phyloP scores from a whole-genome alignment of 2,113 vertebrate species.

The Neodon shergylaensis region DNA sequence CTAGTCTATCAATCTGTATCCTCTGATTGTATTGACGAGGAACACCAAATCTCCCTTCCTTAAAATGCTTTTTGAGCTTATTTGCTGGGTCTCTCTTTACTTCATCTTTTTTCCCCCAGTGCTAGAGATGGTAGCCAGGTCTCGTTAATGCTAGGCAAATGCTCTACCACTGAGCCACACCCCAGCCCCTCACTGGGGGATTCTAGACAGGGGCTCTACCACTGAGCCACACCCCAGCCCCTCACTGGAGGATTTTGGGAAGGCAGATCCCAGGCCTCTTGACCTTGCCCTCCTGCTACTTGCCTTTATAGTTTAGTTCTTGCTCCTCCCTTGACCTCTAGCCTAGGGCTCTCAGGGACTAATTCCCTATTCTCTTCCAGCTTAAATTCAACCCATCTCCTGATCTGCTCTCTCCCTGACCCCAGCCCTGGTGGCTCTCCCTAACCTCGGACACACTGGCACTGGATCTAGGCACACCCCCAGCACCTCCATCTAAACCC shows the following conservation, averaged over 20 bases:
- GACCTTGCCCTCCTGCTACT: neutral
- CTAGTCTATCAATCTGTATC: neutral
- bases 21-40: neutral
- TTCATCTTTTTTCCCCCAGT: neutral
- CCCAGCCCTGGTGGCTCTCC: neutral
- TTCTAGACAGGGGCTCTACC: too few species aligned
- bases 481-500: fast-evolving
- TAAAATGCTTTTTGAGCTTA: neutral
- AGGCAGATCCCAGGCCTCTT: neutral
- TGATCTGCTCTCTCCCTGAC: neutral
- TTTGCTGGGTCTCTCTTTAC: neutral
- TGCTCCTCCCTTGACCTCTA: neutral
- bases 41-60: neutral
- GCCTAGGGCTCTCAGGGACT: neutral
- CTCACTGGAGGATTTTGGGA: too few species aligned
- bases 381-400: neutral
- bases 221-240: too few species aligned
- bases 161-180: neutral
- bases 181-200: too few species aligned
- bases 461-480: neutral
- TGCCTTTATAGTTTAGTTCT: neutral
- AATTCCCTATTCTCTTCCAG: neutral
- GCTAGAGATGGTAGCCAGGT: neutral
- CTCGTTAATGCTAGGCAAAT: neutral
- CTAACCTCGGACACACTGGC: neutral